These are phyloP conservation scores for Sepioteuthis lessoniana DNA, from an alignment of 2,888 invertebrate genomes.

Conservation along the genomic window DNA sequence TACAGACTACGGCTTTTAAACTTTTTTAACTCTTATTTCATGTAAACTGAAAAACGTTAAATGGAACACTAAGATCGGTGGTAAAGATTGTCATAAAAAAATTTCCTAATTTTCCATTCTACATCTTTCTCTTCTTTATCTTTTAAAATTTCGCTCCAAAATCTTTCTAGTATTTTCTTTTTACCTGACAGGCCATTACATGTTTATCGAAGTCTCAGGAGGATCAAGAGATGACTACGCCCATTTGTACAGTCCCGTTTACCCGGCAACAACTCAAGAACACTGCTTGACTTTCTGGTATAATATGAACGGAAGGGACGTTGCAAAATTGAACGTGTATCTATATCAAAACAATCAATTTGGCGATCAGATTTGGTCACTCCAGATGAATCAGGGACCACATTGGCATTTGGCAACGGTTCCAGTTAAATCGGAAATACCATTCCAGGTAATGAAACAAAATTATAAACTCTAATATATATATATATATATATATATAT, in stretches of 20 bases:
- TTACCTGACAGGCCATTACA: slow-evolving; percentile 54
- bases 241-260: slow-evolving; percentile 57
- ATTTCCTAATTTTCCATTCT: too few species aligned
- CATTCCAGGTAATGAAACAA: slow-evolving; percentile 61
- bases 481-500: not conserved
- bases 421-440: slow-evolving; percentile 59
- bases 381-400: slow-evolving; percentile 63
- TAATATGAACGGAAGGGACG: slow-evolving; percentile 67
- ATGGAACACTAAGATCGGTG: too few species aligned
- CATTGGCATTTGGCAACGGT: slow-evolving; percentile 66
- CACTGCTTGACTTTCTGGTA: slow-evolving; percentile 64
- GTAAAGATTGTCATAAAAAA: too few species aligned
- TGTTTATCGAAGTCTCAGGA: slow-evolving; percentile 64
- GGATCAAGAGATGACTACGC: slow-evolving; percentile 63
- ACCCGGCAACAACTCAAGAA: slow-evolving; percentile 50
- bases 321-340: slow-evolving; percentile 67
- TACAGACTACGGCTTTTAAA: too few species aligned
- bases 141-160: too few species aligned
- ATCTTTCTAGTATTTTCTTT: too few species aligned
- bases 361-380: slow-evolving; percentile 64
- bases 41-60: too few species aligned
- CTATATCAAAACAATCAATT: slow-evolving; percentile 53
- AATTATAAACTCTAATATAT: not conserved
- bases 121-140: too few species aligned
- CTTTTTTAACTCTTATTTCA: too few species aligned